phyloP scores from a whole-genome alignment of 2,113 vertebrate species.

The Motacilla alba region DNA sequence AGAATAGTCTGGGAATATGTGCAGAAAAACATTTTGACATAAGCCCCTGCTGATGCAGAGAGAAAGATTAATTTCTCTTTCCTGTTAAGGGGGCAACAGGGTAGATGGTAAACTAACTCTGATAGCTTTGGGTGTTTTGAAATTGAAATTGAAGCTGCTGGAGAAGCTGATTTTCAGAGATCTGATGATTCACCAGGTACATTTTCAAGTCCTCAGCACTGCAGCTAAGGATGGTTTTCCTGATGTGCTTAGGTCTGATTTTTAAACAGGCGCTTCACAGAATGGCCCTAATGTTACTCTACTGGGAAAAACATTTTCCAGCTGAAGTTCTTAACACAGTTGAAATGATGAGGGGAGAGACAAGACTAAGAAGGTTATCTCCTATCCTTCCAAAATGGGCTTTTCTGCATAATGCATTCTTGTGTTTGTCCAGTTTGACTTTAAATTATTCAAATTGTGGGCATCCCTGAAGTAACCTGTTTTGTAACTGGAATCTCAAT shows the following conservation, averaged over 20 bases:
- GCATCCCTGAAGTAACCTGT: neutral
- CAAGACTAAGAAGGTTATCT: neutral
- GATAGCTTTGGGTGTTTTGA: neutral
- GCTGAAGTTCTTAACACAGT: neutral
- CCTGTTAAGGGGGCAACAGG: neutral
- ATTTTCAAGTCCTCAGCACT: neutral
- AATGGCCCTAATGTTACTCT: neutral
- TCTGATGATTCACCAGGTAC: neutral
- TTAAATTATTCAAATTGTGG: neutral
- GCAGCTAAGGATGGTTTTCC: neutral
- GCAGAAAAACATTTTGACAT: neutral
- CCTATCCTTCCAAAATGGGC: neutral
- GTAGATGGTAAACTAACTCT: neutral
- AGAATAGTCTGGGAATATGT: neutral
- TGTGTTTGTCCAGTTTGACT: conserved; percentile 23
- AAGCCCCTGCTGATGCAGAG: neutral
- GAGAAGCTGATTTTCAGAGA: neutral
- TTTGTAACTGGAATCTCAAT: neutral
- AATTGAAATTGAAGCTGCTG: neutral
- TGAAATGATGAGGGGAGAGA: neutral
- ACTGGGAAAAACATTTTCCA: neutral
- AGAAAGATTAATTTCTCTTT: neutral
- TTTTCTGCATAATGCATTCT: neutral
- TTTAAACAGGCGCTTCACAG: neutral
- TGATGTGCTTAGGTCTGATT: neutral